Conservation (phyloP, 2,888 invertebrate species). For the Diarsia dahlii region DNA sequence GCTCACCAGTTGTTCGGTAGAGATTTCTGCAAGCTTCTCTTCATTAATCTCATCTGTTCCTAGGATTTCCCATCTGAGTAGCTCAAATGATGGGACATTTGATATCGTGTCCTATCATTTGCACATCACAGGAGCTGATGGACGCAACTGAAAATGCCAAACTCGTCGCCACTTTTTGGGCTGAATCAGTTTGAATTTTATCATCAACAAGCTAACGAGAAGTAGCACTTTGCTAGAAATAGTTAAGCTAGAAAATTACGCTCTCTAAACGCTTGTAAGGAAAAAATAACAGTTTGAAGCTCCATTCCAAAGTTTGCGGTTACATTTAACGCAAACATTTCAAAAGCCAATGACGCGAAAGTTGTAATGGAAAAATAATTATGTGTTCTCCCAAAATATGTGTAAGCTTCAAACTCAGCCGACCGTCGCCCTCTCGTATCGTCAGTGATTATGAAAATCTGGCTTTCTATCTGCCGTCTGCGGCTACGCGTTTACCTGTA, state of each 20-base stretch:
- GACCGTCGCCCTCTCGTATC: conserved; percentile 47
- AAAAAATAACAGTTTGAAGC: neutral
- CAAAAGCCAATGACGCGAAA: conserved; percentile 24
- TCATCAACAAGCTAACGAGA: neutral
- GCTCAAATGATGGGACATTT: too few relatives aligned
- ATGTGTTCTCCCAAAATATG: conserved; percentile 51
- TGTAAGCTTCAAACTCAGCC: conserved; percentile 33
- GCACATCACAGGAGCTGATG: too few relatives aligned
- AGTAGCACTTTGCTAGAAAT: neutral
- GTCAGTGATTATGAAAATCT: conserved; percentile 65
- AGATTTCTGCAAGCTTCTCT: too few relatives aligned
- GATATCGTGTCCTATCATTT: too few relatives aligned
- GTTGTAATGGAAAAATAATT: conserved; percentile 51
- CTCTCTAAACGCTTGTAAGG: neutral
- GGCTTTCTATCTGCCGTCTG: conserved; percentile 63
- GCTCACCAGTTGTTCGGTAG: too few relatives aligned
- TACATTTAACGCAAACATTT: conserved; percentile 29
- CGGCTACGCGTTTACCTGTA: conserved; percentile 67
- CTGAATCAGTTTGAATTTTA: too few relatives aligned
- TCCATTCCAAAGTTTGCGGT: neutral
- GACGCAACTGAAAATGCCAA: too few relatives aligned
- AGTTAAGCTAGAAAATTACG: neutral
- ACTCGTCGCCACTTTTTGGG: too few relatives aligned
- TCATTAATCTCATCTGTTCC: too few relatives aligned
- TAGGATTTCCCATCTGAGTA: too few relatives aligned